Percentiles rank a stretch among this genome's conserved stretches.
These are phyloP conservation scores for Hydractinia echinata DNA, from an alignment of 30 jellyfish, hydroid and myxozoan genomes.

Conservation along the genomic window DNA sequence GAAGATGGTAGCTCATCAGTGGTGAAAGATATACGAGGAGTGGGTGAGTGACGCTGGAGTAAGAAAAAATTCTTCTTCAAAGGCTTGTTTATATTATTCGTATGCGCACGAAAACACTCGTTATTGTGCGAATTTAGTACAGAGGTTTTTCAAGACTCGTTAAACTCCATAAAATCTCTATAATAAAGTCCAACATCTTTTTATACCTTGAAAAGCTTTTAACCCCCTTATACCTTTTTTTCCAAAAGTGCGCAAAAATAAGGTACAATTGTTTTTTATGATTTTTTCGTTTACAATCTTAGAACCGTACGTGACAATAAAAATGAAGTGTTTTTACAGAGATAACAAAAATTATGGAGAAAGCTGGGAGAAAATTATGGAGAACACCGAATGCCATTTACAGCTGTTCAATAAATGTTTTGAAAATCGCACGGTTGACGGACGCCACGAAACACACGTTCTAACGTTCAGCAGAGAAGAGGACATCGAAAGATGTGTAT, in stretches of 20 bases:
- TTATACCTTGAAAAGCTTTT: too few species aligned
- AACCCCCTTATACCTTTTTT: too few species aligned
- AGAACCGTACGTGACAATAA: constrained; percentile 88
- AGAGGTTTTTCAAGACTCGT: too few species aligned
- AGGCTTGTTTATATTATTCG: too few species aligned
- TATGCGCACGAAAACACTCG: too few species aligned
- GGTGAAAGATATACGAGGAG: constrained; percentile 37
- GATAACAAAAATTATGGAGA: constrained; percentile 69
- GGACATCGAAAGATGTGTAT: constrained; percentile 50
- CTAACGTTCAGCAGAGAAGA: constrained; percentile 45
- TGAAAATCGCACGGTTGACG: constrained; percentile 52
- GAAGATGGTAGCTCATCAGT: constrained; percentile 31
- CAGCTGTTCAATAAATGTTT: constrained; percentile 56
- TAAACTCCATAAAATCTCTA: too few species aligned
- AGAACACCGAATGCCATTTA: constrained; percentile 47
- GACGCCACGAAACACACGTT: constrained; percentile 86
- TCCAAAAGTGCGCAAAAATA: too few species aligned
- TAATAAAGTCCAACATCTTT: too few species aligned
- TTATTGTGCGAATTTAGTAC: too few species aligned
- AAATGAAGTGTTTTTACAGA: constrained; percentile 77
- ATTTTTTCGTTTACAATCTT: not conserved
- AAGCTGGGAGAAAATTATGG: constrained; percentile 54
- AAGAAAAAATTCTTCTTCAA: too few species aligned
- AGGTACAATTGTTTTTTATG: not conserved
- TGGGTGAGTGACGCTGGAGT: not conserved